Evolutionary conservation across 1,140 invertebrate genomes (phyloP).

Genomic region (Drosophila pachea): DNA sequence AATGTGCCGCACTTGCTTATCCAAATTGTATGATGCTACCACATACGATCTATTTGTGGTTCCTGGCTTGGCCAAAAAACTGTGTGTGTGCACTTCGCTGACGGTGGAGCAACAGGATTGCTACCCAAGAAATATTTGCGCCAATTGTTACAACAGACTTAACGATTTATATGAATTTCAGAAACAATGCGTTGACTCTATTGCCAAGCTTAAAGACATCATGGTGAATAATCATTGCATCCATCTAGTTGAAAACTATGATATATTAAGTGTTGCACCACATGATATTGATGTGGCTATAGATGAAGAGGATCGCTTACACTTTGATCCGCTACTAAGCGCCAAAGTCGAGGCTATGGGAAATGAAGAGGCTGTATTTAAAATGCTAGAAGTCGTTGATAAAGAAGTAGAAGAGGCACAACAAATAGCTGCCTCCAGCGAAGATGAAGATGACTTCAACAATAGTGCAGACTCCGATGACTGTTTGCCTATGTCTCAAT

Average conservation of each 20-base stretch:
- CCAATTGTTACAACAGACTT: slow-evolving; percentile 57
- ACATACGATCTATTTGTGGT: slow-evolving; percentile 63
- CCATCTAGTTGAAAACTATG: slow-evolving; percentile 26
- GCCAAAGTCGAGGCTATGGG: slow-evolving; percentile 69
- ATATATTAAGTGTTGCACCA: slow-evolving; percentile 29
- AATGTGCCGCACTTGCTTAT: slow-evolving; percentile 69
- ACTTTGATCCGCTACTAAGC: slow-evolving; percentile 66
- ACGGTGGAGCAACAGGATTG: slow-evolving; percentile 69
- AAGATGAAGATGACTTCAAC: slow-evolving; percentile 22
- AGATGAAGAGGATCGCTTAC: slow-evolving; percentile 14
- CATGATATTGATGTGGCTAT: slow-evolving; percentile 34
- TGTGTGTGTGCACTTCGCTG: slow-evolving; percentile 66
- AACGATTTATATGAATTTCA: slow-evolving; percentile 71
- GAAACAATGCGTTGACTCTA: slow-evolving; percentile 64
- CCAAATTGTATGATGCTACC: slow-evolving; percentile 47
- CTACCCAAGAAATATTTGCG: slow-evolving; percentile 66
- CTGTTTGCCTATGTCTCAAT: slow-evolving; percentile 52
- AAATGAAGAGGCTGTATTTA: slow-evolving; percentile 72
- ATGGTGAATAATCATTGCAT: slow-evolving; percentile 33
- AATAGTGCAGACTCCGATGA: slow-evolving; percentile 67
- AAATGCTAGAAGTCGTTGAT: slow-evolving; percentile 69
- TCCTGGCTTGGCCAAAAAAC: slow-evolving; percentile 70
- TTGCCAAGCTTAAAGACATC: slow-evolving; percentile 65
- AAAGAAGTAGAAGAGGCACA: slow-evolving; percentile 53
- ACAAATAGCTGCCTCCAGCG: slow-evolving; percentile 25